A percentile compares a stretch with the other conserved stretches of the same genome.
These are phyloP conservation scores for Lethocerus indicus DNA, from an alignment of 1,140 invertebrate species.

Conservation along the genomic window DNA sequence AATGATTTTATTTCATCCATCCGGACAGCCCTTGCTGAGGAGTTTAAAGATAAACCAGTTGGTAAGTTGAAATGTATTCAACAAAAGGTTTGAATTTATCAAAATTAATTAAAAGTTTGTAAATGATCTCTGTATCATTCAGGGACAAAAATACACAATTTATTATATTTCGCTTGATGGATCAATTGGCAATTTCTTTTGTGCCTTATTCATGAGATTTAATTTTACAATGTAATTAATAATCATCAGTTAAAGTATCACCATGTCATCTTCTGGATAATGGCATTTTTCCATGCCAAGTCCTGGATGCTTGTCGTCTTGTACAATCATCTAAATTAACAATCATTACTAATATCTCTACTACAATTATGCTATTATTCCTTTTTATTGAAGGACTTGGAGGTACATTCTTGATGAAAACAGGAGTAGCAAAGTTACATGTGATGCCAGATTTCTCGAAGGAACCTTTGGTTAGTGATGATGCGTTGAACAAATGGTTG, in stretches of 20 bases:
- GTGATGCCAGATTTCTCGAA: slow-evolving; percentile 86
- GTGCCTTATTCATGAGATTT: too few species aligned
- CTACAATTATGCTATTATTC: neutral
- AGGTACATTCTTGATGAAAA: slow-evolving; percentile 66
- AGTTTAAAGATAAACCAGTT: slow-evolving; percentile 58
- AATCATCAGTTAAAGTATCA: too few species aligned
- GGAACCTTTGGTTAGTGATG: slow-evolving; percentile 47
- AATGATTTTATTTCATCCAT: slow-evolving; percentile 73
- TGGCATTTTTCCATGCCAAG: too few species aligned
- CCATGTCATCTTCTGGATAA: too few species aligned
- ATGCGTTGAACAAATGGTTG: slow-evolving; percentile 74
- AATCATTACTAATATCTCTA: neutral
- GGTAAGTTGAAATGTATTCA: slow-evolving; percentile 29
- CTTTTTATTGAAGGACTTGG: slow-evolving; percentile 52
- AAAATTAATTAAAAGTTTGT: too few species aligned
- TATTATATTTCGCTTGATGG: too few species aligned
- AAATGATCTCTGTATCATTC: too few species aligned
- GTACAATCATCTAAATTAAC: neutral
- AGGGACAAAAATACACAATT: too few species aligned
- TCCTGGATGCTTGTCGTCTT: too few species aligned
- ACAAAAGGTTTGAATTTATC: neutral
- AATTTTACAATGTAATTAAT: too few species aligned
- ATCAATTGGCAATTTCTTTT: too few species aligned
- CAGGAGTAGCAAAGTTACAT: slow-evolving; percentile 73
- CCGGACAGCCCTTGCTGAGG: slow-evolving; percentile 45